Conservation (phyloP, 2,113 vertebrate genomes). For the Ceyx melanurus region DNA sequence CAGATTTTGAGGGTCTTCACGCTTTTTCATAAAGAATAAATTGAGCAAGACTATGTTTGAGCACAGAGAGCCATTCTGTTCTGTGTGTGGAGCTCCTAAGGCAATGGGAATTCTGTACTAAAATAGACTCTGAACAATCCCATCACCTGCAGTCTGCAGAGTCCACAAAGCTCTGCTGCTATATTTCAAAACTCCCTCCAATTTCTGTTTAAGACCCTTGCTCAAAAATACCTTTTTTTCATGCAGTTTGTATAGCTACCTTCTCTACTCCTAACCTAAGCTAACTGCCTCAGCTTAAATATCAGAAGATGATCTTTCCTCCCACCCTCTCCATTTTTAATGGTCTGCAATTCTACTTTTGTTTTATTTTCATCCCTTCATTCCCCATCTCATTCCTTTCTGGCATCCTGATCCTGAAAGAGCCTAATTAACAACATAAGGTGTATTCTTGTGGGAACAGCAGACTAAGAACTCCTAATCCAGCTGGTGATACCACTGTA, state of each 20-base stretch:
- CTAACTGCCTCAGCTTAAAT: neutral
- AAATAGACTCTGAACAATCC: neutral
- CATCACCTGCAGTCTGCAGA: neutral
- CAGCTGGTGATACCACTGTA: neutral
- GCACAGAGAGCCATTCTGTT: neutral
- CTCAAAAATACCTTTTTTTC: neutral
- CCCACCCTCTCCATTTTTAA: accelerated
- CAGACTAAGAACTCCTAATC: neutral
- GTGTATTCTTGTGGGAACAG: neutral
- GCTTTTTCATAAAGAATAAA: neutral
- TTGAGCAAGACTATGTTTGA: neutral
- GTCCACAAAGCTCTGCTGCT: neutral
- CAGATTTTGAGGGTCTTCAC: conserved; percentile 16
- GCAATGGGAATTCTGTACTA: neutral
- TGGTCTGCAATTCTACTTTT: neutral
- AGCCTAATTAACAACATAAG: neutral
- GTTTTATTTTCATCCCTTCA: neutral
- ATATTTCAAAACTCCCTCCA: neutral
- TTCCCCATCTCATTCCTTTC: neutral
- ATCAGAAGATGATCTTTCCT: neutral
- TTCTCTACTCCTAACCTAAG: neutral
- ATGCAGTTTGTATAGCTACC: neutral
- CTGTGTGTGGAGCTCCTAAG: neutral
- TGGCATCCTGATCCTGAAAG: neutral
- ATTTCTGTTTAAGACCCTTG: neutral